phyloP scores from a whole-genome alignment of 92 coral and sea anemone genomes.

The Phenganax subtilis region DNA sequence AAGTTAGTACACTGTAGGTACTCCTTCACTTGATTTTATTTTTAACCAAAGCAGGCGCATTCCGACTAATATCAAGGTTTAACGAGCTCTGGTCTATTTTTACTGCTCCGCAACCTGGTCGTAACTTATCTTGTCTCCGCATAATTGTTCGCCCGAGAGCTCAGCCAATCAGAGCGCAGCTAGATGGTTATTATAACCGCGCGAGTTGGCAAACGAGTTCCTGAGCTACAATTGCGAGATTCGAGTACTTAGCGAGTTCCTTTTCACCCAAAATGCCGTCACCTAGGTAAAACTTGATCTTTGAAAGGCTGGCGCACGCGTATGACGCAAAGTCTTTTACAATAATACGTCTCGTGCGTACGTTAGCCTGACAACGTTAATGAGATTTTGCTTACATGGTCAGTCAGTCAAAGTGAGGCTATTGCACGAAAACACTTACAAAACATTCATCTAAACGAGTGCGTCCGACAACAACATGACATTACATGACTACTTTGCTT shows the following conservation, averaged over 20 bases:
- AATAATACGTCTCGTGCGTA: no score
- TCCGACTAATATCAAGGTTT: background rate
- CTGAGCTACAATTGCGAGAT: background rate
- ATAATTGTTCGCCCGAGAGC: background rate
- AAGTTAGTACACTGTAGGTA: background rate
- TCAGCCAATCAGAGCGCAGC: constrained; percentile 6
- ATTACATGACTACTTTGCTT: no score
- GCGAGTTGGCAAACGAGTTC: background rate
- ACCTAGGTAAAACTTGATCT: background rate
- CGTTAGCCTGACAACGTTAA: no score
- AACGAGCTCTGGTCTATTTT: constrained; percentile 4
- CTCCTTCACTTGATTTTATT: background rate
- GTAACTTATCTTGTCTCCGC: background rate
- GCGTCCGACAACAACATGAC: no score
- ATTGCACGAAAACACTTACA: no score
- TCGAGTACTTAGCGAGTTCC: background rate
- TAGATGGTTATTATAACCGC: background rate
- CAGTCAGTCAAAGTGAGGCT: no score
- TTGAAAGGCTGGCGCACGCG: no score
- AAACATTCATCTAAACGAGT: no score
- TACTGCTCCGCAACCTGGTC: background rate
- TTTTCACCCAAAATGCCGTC: background rate
- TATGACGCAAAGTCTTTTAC: no score
- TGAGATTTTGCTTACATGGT: no score
- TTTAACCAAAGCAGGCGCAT: background rate